Percentiles rank a stretch among this genome's conserved stretches.
phyloP scores from a whole-genome alignment of 2,888 invertebrate genomes.

The Odontocerum albicorne region DNA sequence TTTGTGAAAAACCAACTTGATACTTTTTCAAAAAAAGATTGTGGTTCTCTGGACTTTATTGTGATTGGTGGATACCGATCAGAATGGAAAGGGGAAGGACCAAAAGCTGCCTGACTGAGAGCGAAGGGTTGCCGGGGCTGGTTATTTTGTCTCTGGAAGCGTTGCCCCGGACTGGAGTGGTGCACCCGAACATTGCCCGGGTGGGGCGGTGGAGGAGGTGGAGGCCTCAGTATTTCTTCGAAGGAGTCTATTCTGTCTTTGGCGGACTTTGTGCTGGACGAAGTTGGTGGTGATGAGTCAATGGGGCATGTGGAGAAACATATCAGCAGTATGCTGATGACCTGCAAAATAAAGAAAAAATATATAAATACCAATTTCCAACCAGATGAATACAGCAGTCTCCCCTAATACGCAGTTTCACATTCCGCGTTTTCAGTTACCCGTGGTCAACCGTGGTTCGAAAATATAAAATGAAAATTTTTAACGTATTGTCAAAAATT shows the following conservation, averaged over 20 bases:
- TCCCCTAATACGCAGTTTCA: no score
- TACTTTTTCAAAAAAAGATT: constrained; percentile 61
- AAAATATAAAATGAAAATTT: no score
- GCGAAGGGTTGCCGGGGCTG: constrained; percentile 46
- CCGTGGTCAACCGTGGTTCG: no score
- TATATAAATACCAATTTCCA: neutral
- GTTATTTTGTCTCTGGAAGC: constrained; percentile 47
- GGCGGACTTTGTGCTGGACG: constrained; percentile 20
- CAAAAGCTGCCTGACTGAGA: constrained; percentile 38
- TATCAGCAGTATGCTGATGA: constrained; percentile 35
- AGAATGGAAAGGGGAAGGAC: constrained; percentile 11
- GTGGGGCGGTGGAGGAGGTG: constrained; percentile 47
- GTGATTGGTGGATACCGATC: constrained; percentile 45
- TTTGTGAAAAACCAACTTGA: constrained; percentile 65
- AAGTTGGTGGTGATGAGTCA: constrained; percentile 8
- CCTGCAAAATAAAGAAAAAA: constrained; percentile 39
- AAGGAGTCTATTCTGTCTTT: constrained; percentile 44
- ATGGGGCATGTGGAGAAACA: constrained; percentile 25
- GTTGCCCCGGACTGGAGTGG: constrained; percentile 40
- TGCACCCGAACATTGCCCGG: constrained; percentile 42
- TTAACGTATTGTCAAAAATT: no score
- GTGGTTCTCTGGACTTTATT: constrained; percentile 46
- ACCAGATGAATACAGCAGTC: no score
- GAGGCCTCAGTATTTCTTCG: constrained; percentile 51
- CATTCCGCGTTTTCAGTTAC: no score